These are phyloP conservation scores for Lerema accius DNA, from an alignment of 1,140 invertebrate genomes.

Conservation along the genomic window DNA sequence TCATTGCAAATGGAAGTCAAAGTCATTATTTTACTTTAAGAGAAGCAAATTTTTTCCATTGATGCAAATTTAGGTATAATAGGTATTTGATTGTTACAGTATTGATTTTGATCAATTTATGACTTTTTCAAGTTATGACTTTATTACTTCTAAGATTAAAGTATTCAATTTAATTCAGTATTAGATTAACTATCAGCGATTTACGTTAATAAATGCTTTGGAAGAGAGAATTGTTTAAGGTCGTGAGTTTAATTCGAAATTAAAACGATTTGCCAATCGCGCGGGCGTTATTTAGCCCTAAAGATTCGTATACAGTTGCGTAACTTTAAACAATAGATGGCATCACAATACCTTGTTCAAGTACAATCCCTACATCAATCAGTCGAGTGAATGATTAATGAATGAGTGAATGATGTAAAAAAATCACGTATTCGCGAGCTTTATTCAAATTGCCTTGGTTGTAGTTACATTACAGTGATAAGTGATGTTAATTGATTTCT, in stretches of 20 bases:
- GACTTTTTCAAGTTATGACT: too few species aligned
- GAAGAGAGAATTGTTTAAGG: too few species aligned
- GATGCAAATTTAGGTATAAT: too few species aligned
- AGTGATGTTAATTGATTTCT: background rate
- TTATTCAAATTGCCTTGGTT: background rate
- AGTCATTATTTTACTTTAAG: too few species aligned
- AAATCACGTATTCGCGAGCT: background rate
- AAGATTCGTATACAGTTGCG: background rate
- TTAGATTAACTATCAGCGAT: too few species aligned
- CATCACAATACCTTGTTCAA: background rate
- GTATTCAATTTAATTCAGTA: too few species aligned
- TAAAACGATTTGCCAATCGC: background rate
- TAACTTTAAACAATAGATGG: conserved; percentile 3
- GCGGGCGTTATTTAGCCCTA: background rate
- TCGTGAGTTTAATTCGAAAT: background rate
- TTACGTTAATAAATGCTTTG: too few species aligned
- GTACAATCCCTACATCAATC: background rate
- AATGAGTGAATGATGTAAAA: background rate
- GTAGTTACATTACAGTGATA: background rate
- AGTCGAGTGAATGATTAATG: background rate
- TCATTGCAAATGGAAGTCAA: too few species aligned
- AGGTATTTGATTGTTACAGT: too few species aligned
- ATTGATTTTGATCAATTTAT: too few species aligned
- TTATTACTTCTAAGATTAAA: too few species aligned
- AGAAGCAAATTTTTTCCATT: too few species aligned